A percentile compares a stretch with the other conserved stretches of the same genome.
These are phyloP conservation scores for Trachelus iudaicus DNA, from an alignment of 2,888 invertebrate species.

Conservation along the genomic window DNA sequence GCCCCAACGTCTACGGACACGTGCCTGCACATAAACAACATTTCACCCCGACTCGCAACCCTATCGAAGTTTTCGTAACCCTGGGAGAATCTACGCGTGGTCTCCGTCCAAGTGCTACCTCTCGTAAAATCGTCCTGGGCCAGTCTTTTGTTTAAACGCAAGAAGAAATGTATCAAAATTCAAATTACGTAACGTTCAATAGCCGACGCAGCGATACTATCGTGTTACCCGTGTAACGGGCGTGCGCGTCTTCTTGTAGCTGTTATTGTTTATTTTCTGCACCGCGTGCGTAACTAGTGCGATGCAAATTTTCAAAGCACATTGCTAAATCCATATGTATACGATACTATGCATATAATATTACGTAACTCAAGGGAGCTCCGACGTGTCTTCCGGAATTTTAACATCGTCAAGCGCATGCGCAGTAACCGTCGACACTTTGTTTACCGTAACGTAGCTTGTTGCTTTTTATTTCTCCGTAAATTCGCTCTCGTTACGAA, in stretches of 20 bases:
- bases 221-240: neutral
- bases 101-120: too few relatives aligned
- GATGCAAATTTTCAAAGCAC: neutral
- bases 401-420: neutral
- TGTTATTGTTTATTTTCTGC: neutral
- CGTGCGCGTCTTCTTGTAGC: neutral
- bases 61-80: slow-evolving; percentile 20
- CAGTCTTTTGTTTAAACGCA: neutral
- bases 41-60: slow-evolving; percentile 34
- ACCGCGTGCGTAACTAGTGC: neutral
- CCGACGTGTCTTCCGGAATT: neutral
- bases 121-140: neutral
- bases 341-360: too few relatives aligned
- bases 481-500: neutral
- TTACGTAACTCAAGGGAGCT: too few relatives aligned
- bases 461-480: neutral
- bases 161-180: neutral
- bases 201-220: neutral
- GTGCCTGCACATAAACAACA: slow-evolving; percentile 49
- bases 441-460: neutral
- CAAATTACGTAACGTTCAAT: neutral
- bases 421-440: neutral
- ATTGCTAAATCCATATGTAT: neutral
- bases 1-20: slow-evolving; percentile 34
- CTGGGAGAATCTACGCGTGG: neutral